Evolutionary conservation across 2,888 invertebrate species (phyloP).

Genomic region (Ditula angustiorana): DNA sequence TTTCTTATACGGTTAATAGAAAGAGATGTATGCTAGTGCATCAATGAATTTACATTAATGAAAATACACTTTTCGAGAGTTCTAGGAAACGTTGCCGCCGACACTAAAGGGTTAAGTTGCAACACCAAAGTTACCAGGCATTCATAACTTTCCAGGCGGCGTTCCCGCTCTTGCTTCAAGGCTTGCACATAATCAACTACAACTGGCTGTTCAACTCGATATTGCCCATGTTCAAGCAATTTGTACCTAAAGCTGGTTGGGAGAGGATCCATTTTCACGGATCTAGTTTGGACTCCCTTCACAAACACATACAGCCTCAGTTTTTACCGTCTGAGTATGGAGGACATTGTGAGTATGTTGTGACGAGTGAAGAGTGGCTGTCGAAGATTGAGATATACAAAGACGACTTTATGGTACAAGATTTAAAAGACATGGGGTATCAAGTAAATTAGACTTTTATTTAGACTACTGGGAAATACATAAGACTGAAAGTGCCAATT

Average conservation of each 20-base stretch:
- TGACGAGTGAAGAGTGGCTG: conserved; percentile 87
- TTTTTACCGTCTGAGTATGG: conserved; percentile 74
- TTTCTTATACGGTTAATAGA: background rate
- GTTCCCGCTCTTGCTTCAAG: conserved; percentile 89
- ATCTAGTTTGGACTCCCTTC: conserved; percentile 68
- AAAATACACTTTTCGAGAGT: background rate
- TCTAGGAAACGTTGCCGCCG: conserved; percentile 19
- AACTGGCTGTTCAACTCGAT: conserved; percentile 91
- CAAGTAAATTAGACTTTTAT: conserved; percentile 49
- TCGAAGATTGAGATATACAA: conserved; percentile 80
- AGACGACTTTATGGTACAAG: conserved; percentile 84
- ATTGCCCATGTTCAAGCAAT: conserved; percentile 91
- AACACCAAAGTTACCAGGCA: conserved; percentile 32
- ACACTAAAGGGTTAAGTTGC: conserved; percentile 38
- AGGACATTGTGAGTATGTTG: conserved; percentile 82
- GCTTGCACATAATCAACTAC: conserved; percentile 91
- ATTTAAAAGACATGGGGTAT: conserved; percentile 87
- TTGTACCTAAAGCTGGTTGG: conserved; percentile 88
- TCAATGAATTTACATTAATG: background rate
- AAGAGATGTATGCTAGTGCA: background rate
- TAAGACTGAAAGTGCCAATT: conserved; percentile 31
- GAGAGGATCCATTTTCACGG: conserved; percentile 78
- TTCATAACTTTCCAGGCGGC: conserved; percentile 82
- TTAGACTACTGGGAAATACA: background rate
- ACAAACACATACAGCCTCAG: conserved; percentile 67